A percentile compares a stretch with the other conserved stretches of the same genome.
Conservation (phyloP, 2,113 vertebrate species). For the Argyrosomus japonicus region DNA sequence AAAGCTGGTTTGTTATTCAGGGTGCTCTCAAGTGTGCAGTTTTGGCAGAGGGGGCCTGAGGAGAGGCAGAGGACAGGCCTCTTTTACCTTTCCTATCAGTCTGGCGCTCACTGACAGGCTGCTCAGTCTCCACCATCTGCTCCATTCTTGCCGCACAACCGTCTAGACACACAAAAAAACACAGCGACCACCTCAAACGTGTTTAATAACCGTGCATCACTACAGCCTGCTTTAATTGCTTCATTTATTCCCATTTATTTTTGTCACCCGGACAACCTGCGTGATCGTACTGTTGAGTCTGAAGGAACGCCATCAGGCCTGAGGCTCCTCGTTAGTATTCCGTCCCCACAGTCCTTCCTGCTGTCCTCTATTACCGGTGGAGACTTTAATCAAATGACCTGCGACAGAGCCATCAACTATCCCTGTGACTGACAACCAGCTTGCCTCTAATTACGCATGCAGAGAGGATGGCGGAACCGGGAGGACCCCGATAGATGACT, state of each 20-base stretch:
- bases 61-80: conserved; percentile 23
- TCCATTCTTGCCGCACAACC: conserved; percentile 52
- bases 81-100: conserved; percentile 61
- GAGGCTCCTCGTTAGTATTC: conserved; percentile 58
- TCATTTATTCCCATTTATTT: conserved; percentile 77
- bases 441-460: conserved; percentile 55
- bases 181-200: conserved; percentile 48
- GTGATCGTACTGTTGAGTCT: conserved; percentile 34
- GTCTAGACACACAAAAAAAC: conserved; percentile 65
- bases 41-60: conserved; percentile 48
- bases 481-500: conserved; percentile 50
- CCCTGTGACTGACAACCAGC: conserved; percentile 68
- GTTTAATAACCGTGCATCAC: conserved; percentile 60
- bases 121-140: conserved; percentile 54
- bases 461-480: conserved; percentile 16
- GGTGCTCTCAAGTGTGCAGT: conserved; percentile 60
- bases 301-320: background rate
- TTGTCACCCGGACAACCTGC: conserved; percentile 48
- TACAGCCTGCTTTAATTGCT: conserved; percentile 58
- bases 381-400: conserved; percentile 72
- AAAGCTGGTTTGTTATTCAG: conserved; percentile 59
- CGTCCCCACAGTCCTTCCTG: conserved; percentile 29
- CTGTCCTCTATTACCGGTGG: conserved; percentile 67
- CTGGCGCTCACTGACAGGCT: conserved; percentile 47
- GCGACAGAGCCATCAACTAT: conserved; percentile 63